phyloP scores from a whole-genome alignment of 2,113 vertebrate genomes.

The Mus spicilegus region DNA sequence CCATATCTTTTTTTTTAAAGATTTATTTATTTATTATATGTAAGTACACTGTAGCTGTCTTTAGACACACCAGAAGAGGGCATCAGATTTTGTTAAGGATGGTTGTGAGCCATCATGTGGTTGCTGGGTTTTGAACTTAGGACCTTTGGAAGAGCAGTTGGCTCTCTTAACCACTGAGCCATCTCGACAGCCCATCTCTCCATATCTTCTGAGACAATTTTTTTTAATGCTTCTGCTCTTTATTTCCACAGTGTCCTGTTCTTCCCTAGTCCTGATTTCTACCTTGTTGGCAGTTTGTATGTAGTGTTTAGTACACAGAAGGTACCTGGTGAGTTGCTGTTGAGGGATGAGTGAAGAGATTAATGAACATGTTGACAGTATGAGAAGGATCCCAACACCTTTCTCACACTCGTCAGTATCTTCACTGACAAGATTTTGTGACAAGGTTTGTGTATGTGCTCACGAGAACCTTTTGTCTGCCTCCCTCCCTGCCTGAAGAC shows the following conservation, averaged over 20 bases:
- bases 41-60: no score
- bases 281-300: neutral
- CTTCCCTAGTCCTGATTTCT: neutral
- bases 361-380: neutral
- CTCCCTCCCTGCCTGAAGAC: fast-evolving
- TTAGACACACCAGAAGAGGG: no score
- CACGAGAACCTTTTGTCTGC: slow-evolving; percentile 18
- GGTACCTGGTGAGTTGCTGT: slow-evolving; percentile 25
- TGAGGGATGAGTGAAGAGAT: neutral
- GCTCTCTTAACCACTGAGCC: no score
- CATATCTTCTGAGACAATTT: slow-evolving; percentile 7
- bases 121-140: no score
- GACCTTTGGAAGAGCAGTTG: no score
- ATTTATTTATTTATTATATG: no score
- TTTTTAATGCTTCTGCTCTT: slow-evolving; percentile 5
- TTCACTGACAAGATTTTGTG: neutral
- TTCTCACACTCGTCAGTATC: neutral
- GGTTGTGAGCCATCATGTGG: no score
- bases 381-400: neutral
- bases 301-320: slow-evolving; percentile 10
- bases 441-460: neutral
- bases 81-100: no score
- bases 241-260: neutral
- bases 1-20: neutral
- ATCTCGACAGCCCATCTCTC: neutral